phyloP scores from a whole-genome alignment of 1,140 invertebrate genomes.

The Brachionus plicatilis region DNA sequence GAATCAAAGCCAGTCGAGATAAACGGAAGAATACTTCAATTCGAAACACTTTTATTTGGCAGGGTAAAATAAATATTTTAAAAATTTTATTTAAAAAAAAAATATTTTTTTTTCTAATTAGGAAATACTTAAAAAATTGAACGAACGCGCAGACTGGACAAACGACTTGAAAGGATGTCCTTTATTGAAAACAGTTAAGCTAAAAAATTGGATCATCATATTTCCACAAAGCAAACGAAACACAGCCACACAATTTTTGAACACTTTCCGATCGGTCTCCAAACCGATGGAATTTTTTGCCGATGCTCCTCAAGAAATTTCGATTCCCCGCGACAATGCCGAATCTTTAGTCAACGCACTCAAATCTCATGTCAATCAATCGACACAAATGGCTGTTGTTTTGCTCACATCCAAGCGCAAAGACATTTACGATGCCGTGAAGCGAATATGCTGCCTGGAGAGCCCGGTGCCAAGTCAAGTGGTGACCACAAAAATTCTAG shows the following conservation, averaged over 20 bases:
- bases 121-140: background rate
- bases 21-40: background rate
- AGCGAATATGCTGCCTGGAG: conserved; percentile 77
- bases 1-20: background rate
- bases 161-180: background rate
- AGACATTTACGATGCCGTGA: conserved; percentile 79
- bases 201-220: conserved; percentile 29
- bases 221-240: conserved; percentile 14
- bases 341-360: background rate
- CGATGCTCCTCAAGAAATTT: background rate
- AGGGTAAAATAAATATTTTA: background rate
- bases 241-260: background rate
- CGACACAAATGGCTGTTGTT: conserved; percentile 57
- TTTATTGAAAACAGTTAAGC: background rate
- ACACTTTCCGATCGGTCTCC: background rate
- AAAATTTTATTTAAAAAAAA: background rate
- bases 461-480: conserved; percentile 67
- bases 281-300: background rate
- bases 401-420: conserved; percentile 73
- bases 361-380: background rate
- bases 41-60: conserved; percentile 1
- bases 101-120: background rate
- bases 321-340: background rate
- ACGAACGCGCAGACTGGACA: conserved; percentile 32
- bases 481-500: conserved; percentile 50